Conservation (phyloP, 2,797 vertebrate genomes). For the Xiphophorus birchmanni region DNA sequence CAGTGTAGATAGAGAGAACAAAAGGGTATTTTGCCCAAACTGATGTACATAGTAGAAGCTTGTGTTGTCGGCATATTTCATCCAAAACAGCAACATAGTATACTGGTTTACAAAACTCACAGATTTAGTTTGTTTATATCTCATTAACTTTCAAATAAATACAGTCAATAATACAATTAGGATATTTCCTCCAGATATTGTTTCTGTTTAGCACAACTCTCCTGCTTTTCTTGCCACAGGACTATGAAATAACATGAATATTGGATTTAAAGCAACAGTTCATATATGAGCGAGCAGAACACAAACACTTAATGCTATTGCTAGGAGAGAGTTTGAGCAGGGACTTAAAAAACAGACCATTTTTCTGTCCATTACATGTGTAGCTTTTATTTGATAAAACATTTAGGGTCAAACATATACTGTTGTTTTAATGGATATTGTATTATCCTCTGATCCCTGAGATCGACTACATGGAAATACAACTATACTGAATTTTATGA, state of each 20-base stretch:
- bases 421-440: too few species aligned
- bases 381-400: neutral
- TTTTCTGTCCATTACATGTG: neutral
- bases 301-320: too few species aligned
- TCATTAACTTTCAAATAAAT: too few species aligned
- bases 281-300: neutral
- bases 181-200: too few species aligned
- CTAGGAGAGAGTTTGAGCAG: too few species aligned
- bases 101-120: neutral
- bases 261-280: neutral
- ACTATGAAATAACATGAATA: neutral
- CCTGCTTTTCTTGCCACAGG: neutral
- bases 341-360: too few species aligned
- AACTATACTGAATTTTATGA: neutral
- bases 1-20: constrained; percentile 5
- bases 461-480: neutral
- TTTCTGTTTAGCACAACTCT: too few species aligned
- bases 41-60: neutral
- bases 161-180: too few species aligned
- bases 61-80: neutral
- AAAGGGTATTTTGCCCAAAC: neutral
- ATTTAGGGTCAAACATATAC: too few species aligned
- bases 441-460: too few species aligned
- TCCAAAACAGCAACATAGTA: neutral
- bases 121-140: neutral